These are phyloP conservation scores for Dromococcyx pavoninus DNA, from an alignment of 2,797 vertebrate genomes.

Conservation along the genomic window DNA sequence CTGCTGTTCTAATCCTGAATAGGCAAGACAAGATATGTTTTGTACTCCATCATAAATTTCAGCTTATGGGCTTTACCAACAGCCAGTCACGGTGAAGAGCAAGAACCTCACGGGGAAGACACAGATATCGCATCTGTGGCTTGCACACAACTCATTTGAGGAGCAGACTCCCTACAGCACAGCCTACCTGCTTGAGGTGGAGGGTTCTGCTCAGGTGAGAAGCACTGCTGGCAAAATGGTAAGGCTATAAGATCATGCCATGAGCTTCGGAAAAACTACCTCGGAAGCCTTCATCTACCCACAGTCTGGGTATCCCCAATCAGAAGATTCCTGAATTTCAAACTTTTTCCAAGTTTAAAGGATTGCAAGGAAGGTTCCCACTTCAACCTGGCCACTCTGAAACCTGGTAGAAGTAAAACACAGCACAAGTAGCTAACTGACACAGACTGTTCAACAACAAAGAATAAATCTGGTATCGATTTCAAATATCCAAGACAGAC, in stretches of 20 bases:
- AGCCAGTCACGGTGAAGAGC: accelerated
- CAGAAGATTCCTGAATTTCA: background rate
- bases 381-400: background rate
- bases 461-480: background rate
- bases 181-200: background rate
- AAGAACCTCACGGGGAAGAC: background rate
- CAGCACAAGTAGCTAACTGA: background rate
- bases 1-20: background rate
- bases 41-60: background rate
- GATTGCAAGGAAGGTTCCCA: background rate
- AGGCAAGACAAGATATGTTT: background rate
- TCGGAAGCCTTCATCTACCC: background rate
- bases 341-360: background rate
- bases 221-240: background rate
- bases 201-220: background rate
- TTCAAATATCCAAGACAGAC: background rate
- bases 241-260: background rate
- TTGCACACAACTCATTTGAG: background rate
- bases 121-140: background rate
- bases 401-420: background rate
- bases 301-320: background rate
- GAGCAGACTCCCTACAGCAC: background rate
- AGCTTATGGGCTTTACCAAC: background rate
- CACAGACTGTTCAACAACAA: background rate
- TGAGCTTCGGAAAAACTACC: background rate